Percentiles rank a stretch among this genome's conserved stretches.
These are phyloP conservation scores for Petrocephalus schoutedeni DNA, from an alignment of 2,797 vertebrate genomes.

Conservation along the genomic window DNA sequence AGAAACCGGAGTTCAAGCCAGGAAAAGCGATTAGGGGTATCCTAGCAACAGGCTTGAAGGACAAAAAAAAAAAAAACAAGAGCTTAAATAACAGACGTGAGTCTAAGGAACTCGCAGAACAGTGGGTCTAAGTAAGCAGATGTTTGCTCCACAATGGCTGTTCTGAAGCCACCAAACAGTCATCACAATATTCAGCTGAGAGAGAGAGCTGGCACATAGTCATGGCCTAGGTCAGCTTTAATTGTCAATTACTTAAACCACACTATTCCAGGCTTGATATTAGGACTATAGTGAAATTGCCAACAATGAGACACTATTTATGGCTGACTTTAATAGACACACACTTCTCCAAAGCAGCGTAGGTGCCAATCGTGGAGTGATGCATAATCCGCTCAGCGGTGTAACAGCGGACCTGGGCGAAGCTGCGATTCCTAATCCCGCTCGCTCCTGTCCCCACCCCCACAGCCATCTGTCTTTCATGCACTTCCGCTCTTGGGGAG, in stretches of 20 bases:
- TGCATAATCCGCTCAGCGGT: not conserved
- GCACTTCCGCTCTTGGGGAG: not conserved
- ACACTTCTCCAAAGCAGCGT: not conserved
- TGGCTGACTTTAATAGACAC: not conserved
- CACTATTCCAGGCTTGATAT: not conserved
- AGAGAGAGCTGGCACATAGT: not conserved
- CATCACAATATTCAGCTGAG: not conserved
- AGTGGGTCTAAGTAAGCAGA: not conserved
- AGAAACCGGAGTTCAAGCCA: not conserved
- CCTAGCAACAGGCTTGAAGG: constrained; percentile 13
- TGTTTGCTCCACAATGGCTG: not conserved
- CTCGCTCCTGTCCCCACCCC: not conserved
- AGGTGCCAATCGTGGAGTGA: not conserved
- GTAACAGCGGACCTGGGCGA: not conserved
- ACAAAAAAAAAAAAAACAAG: not conserved
- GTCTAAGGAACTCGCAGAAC: not conserved
- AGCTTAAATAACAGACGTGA: not conserved
- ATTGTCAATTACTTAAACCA: not conserved
- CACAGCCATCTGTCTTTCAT: not conserved
- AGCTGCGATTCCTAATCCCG: not conserved
- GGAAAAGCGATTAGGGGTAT: not conserved
- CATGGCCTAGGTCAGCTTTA: not conserved
- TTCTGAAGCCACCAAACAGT: not conserved
- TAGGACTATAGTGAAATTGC: not conserved
- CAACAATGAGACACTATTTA: not conserved